Evolutionary conservation across 2,113 vertebrate genomes (phyloP), one percentile per base, ranked within the genome.

Genomic region (Leiothrix lutea): DNA sequence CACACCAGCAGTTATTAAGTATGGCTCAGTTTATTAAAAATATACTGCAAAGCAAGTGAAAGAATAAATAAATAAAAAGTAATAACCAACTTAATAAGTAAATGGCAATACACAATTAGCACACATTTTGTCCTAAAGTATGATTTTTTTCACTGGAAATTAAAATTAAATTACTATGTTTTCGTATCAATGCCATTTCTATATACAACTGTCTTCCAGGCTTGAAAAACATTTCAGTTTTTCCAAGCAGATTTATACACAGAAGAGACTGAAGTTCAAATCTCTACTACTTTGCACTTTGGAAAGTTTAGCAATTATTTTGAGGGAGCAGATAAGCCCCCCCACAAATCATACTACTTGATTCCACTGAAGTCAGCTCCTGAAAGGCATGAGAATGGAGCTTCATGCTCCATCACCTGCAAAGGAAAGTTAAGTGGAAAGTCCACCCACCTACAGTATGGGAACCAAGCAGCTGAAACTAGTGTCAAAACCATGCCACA

Each of bases 371-470:
- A 80, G 9, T 17, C 12, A 50, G 36, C 33, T 78, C 26, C 51
- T 48, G 14, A 56, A 78, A 80, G 7, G 31, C 26, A 67, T 8
- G 33, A 33, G 9, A 75, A 80, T 1, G 1, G 5, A 84, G 26
- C 71, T 15, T 28, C 33, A 21, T 1, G 5, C 31, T 42, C n/a
- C 25, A n/a, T 6, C 31, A 69, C 3, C 16, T 50, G 45, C 36
- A 38, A 35, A 5, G 3, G 14, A 45, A n/a, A 78, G 26, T 19
- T 36, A 62, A 29, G 20, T 28, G 12, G 28, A 53, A 91, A 64
- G 20, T 28, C 14, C 53, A 48, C 6, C 4, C 8, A 57, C 4
- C 9, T 9, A 40, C 22, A 48, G 8, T 3, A 81, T 0, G 3
- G 47, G 16, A 80, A 71, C 22, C 16, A 62, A 74, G n/a, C 6